Conservation (phyloP, 2,797 vertebrate genomes). For the Sarcophilus harrisii region DNA sequence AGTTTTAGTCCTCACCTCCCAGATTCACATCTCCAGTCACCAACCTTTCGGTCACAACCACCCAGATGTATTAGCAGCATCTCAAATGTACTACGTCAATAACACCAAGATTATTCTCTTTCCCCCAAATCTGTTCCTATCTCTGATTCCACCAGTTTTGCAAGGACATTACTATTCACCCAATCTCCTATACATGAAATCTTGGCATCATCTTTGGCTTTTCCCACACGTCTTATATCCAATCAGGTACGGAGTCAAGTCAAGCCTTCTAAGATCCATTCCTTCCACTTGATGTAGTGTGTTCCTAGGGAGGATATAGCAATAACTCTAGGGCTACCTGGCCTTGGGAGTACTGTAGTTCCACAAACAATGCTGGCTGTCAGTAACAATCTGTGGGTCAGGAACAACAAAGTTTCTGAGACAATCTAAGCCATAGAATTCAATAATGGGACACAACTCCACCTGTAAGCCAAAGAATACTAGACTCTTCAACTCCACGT, state of each 20-base stretch:
- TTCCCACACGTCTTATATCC: background rate
- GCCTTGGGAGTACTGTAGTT: no score
- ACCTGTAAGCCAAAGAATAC: no score
- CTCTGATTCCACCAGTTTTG: background rate
- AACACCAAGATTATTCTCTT: background rate
- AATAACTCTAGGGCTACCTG: no score
- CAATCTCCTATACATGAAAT: background rate
- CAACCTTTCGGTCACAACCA: background rate
- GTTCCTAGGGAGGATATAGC: no score
- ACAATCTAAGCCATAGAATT: no score
- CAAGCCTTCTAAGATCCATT: background rate
- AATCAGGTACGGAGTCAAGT: background rate
- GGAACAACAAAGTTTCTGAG: no score
- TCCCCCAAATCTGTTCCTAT: background rate
- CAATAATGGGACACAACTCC: no score
- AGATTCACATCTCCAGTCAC: background rate
- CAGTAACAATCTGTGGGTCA: no score
- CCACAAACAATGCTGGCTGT: no score
- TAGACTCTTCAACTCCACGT: no score
- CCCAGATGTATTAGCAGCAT: background rate
- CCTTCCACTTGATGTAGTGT: no score
- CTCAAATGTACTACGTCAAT: background rate
- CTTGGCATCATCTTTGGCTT: background rate
- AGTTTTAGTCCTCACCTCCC: background rate
- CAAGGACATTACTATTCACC: background rate